phyloP scores from a whole-genome alignment of 2,113 vertebrate genomes.

The Heloderma charlesbogerti region DNA sequence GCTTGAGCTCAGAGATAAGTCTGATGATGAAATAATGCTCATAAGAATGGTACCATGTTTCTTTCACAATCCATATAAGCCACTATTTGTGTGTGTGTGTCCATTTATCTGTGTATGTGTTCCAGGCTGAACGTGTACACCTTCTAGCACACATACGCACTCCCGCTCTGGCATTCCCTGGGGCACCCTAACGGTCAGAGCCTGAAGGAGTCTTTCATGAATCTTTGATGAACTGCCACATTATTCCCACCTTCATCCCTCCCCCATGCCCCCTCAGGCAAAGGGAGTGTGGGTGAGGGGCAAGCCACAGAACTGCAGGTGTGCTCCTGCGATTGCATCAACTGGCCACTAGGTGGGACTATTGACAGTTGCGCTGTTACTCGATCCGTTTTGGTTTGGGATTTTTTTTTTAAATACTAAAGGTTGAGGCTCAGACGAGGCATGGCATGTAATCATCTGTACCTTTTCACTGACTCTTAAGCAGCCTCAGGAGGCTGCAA shows the following conservation, averaged over 20 bases:
- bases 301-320: background rate
- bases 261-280: background rate
- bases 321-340: background rate
- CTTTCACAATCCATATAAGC: background rate
- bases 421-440: background rate
- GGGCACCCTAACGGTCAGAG: background rate
- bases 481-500: background rate
- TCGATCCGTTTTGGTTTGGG: background rate
- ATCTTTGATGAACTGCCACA: background rate
- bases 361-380: background rate
- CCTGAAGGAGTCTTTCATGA: conserved; percentile 6
- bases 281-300: background rate
- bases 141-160: background rate
- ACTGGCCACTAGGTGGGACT: conserved; percentile 16
- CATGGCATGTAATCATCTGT: background rate
- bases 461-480: background rate
- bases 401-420: background rate
- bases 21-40: background rate
- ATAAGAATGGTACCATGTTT: background rate
- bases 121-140: background rate
- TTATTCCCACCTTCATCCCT: background rate
- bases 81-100: background rate
- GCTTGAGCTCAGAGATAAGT: background rate
- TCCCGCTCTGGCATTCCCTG: background rate
- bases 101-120: background rate